Evolutionary conservation across 2,797 vertebrate genomes (phyloP).

Genomic region (Argyrosomus regius): DNA sequence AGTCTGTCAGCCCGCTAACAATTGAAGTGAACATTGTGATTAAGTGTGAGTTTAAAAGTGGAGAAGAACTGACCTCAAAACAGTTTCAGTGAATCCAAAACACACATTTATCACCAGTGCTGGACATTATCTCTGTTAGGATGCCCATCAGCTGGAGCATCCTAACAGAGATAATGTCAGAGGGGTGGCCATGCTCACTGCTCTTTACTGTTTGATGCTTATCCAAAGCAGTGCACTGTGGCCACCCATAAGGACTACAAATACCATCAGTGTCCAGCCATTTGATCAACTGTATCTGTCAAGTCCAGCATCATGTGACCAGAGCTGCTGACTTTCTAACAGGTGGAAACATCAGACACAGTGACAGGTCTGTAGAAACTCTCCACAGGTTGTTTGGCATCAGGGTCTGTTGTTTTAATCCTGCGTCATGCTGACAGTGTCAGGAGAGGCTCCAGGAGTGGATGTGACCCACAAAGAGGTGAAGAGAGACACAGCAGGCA

Average conservation of each 20-base stretch:
- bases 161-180: slow-evolving; percentile 31
- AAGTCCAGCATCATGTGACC: slow-evolving; percentile 29
- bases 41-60: not conserved
- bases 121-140: slow-evolving; percentile 20
- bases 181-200: slow-evolving; percentile 4
- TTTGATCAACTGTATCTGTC: slow-evolving; percentile 45
- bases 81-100: not conserved
- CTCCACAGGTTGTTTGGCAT: not conserved
- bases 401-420: slow-evolving; percentile 44
- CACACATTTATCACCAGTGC: not conserved
- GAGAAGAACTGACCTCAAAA: not conserved
- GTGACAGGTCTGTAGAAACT: too few relatives aligned
- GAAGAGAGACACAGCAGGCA: too few relatives aligned
- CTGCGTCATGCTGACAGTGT: slow-evolving; percentile 26
- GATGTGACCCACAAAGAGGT: not conserved
- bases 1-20: not conserved
- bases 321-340: slow-evolving; percentile 25
- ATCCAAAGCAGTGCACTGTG: slow-evolving; percentile 46
- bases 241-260: not conserved
- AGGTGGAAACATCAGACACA: not conserved
- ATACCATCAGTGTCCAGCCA: slow-evolving; percentile 24
- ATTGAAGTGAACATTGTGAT: not conserved
- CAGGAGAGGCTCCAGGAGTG: slow-evolving; percentile 40
- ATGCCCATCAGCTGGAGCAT: slow-evolving; percentile 8
- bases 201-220: slow-evolving; percentile 48